Percentiles rank a stretch among this genome's conserved stretches.
These are phyloP conservation scores for Macrosiphum euphorbiae DNA, from an alignment of 2,888 invertebrate genomes.

Conservation along the genomic window DNA sequence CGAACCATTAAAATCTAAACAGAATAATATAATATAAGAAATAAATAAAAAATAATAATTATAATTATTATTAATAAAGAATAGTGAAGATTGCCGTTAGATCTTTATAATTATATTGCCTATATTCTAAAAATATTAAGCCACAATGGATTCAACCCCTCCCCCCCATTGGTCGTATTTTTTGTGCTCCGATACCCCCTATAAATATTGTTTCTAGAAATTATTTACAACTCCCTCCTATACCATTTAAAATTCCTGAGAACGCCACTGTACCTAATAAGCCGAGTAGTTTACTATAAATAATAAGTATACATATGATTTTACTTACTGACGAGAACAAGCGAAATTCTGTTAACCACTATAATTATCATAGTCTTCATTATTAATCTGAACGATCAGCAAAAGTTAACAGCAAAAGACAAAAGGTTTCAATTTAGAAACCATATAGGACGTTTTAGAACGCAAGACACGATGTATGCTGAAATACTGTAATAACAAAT, in stretches of 20 bases:
- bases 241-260: too few relatives aligned
- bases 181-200: too few relatives aligned
- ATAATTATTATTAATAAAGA: neutral
- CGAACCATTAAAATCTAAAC: neutral
- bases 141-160: too few relatives aligned
- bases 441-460: neutral
- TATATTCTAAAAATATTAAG: too few relatives aligned
- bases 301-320: neutral
- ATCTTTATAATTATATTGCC: too few relatives aligned
- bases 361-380: neutral
- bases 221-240: too few relatives aligned
- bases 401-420: neutral
- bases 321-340: neutral
- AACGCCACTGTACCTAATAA: too few relatives aligned
- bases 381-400: neutral
- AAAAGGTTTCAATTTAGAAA: neutral
- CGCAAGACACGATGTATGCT: neutral
- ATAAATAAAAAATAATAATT: neutral
- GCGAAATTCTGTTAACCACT: neutral
- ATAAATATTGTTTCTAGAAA: too few relatives aligned
- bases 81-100: too few relatives aligned
- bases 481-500: neutral
- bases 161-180: too few relatives aligned
- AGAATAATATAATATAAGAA: neutral
- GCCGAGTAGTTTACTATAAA: neutral